Evolutionary conservation across 1,140 invertebrate species (phyloP).

Genomic region (Eumaeus atala): DNA sequence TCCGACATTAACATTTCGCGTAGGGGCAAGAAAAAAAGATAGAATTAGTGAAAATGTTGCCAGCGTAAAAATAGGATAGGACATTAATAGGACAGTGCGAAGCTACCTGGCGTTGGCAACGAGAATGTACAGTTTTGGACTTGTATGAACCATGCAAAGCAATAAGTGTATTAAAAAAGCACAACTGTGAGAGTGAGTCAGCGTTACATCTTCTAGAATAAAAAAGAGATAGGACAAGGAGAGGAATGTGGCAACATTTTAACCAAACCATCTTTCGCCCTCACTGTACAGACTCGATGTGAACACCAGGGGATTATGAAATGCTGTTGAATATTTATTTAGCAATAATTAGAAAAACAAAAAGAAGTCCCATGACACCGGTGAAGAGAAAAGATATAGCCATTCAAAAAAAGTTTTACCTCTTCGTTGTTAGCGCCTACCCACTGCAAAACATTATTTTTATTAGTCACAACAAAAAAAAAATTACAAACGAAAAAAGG

Average conservation of each 20-base stretch:
- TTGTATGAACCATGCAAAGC: conserved; percentile 4
- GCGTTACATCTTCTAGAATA: too few species aligned
- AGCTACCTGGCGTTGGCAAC: conserved; percentile 43
- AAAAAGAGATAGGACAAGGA: conserved; percentile 33
- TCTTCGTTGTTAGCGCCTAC: conserved; percentile 79
- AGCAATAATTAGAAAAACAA: conserved; percentile 3
- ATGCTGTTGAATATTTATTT: conserved; percentile 47
- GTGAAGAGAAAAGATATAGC: conserved; percentile 10
- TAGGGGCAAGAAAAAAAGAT: conserved; percentile 42
- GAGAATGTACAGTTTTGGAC: conserved; percentile 61
- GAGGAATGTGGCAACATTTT: conserved; percentile 56
- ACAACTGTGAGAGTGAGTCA: neutral
- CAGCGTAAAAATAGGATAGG: conserved; percentile 30
- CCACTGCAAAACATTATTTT: conserved; percentile 75
- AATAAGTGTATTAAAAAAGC: neutral
- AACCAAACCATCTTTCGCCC: conserved; percentile 41
- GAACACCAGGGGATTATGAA: conserved; percentile 49
- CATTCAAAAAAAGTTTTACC: conserved; percentile 53
- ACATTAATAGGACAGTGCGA: conserved; percentile 14
- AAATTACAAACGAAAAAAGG: conserved; percentile 37
- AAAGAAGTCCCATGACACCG: conserved; percentile 16
- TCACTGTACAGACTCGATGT: conserved; percentile 70
- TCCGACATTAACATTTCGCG: conserved; percentile 14
- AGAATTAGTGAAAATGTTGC: conserved; percentile 67
- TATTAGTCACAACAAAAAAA: conserved; percentile 44